Percentiles rank a stretch among this genome's conserved stretches.
Conservation (phyloP, 2,888 invertebrate species). For the Drosophila acutilabella region DNA sequence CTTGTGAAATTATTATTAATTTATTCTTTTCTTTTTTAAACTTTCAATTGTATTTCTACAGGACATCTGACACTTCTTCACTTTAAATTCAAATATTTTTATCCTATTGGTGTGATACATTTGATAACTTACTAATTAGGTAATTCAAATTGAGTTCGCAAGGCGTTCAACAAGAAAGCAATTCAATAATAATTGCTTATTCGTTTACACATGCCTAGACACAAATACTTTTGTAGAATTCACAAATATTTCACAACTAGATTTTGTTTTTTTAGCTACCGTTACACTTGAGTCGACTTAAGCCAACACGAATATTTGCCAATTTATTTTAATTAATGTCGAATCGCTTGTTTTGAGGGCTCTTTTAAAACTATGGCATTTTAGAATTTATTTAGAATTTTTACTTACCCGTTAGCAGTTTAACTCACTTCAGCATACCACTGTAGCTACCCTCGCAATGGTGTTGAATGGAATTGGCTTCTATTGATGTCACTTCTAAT, state of each 20-base stretch:
- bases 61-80: neutral
- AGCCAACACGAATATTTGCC: slow-evolving; percentile 39
- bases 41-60: neutral
- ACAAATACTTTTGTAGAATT: neutral
- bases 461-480: slow-evolving; percentile 31
- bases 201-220: neutral
- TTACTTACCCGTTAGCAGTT: neutral
- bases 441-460: slow-evolving; percentile 6
- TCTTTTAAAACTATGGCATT: neutral
- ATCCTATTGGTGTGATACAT: neutral
- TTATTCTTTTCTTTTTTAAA: too few species aligned
- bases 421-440: neutral
- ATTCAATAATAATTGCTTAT: slow-evolving; percentile 22
- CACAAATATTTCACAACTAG: neutral
- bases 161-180: slow-evolving; percentile 12
- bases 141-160: slow-evolving; percentile 9
- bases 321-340: slow-evolving; percentile 77
- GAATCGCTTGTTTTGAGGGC: slow-evolving; percentile 24
- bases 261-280: slow-evolving; percentile 3
- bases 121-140: slow-evolving; percentile 30
- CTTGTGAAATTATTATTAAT: too few species aligned
- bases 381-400: neutral
- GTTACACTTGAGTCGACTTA: slow-evolving; percentile 18
- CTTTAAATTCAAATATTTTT: neutral
- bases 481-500: slow-evolving; percentile 63